Evolutionary conservation across 2,113 vertebrate species (phyloP).

Genomic region (Anguilla rostrata): DNA sequence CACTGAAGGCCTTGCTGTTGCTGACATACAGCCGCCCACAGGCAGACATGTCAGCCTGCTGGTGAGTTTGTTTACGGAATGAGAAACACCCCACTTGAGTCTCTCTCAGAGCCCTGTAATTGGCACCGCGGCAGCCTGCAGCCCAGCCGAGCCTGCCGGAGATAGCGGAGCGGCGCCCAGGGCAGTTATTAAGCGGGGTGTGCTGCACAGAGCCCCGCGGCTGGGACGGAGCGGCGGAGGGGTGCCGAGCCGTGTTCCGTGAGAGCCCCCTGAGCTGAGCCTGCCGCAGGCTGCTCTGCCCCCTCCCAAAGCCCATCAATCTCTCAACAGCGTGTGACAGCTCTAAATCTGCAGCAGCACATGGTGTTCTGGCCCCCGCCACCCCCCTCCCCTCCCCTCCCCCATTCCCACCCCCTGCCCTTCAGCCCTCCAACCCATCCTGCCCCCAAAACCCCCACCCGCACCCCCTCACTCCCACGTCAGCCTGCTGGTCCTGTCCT

Average conservation of each 20-base stretch:
- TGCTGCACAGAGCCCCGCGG: slow-evolving; percentile 12
- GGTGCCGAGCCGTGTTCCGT: neutral
- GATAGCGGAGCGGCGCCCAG: slow-evolving; percentile 20
- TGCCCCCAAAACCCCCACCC: slow-evolving; percentile 20
- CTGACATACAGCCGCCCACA: neutral
- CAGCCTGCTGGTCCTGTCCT: slow-evolving; percentile 10
- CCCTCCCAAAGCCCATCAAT: slow-evolving; percentile 57
- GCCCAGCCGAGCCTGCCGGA: slow-evolving; percentile 37
- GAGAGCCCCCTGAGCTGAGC: slow-evolving; percentile 2
- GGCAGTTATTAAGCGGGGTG: slow-evolving; percentile 42
- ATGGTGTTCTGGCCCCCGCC: slow-evolving; percentile 2
- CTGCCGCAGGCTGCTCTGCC: slow-evolving; percentile 54
- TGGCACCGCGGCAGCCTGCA: slow-evolving; percentile 51
- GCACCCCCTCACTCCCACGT: slow-evolving; percentile 21
- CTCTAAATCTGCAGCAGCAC: slow-evolving; percentile 57
- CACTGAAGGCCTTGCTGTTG: neutral
- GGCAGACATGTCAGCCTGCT: slow-evolving; percentile 21
- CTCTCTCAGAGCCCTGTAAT: slow-evolving; percentile 53
- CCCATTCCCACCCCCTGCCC: slow-evolving; percentile 27
- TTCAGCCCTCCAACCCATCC: slow-evolving; percentile 28
- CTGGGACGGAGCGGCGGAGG: slow-evolving; percentile 16
- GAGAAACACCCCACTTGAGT: slow-evolving; percentile 31
- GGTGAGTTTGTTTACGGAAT: slow-evolving; percentile 23
- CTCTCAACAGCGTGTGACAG: slow-evolving; percentile 55
- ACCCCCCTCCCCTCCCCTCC: neutral